These are phyloP conservation scores for Rhombomys opimus DNA, from an alignment of 2,113 vertebrate genomes.

Conservation along the genomic window DNA sequence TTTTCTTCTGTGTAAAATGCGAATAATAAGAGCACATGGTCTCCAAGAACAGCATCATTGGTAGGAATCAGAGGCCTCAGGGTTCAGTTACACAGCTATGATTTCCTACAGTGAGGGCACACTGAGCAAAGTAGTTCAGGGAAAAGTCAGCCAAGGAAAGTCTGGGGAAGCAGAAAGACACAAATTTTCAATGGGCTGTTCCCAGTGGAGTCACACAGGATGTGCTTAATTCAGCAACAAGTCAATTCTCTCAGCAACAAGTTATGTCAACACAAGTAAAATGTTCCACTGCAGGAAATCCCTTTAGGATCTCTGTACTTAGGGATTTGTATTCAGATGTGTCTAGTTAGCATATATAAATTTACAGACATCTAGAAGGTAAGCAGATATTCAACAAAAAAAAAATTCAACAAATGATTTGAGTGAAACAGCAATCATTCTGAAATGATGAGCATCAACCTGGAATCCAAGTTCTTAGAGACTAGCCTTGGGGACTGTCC, in stretches of 20 bases:
- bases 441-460: not conserved
- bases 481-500: not conserved
- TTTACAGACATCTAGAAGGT: not conserved
- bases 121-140: not conserved
- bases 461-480: not conserved
- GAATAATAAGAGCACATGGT: not conserved
- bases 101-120: not conserved
- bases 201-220: not conserved
- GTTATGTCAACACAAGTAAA: not conserved
- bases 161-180: not conserved
- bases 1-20: not conserved
- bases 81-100: not conserved
- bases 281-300: not conserved
- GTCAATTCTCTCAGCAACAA: not conserved
- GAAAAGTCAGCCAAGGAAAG: not conserved
- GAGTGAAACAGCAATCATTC: not conserved
- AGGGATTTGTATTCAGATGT: not conserved
- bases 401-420: not conserved
- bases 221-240: not conserved
- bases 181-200: not conserved
- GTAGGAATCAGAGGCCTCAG: not conserved
- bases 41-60: not conserved
- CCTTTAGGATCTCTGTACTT: not conserved
- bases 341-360: not conserved
- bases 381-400: not conserved